phyloP scores from a whole-genome alignment of 1,140 invertebrate species.

The Mamestra configurata region DNA sequence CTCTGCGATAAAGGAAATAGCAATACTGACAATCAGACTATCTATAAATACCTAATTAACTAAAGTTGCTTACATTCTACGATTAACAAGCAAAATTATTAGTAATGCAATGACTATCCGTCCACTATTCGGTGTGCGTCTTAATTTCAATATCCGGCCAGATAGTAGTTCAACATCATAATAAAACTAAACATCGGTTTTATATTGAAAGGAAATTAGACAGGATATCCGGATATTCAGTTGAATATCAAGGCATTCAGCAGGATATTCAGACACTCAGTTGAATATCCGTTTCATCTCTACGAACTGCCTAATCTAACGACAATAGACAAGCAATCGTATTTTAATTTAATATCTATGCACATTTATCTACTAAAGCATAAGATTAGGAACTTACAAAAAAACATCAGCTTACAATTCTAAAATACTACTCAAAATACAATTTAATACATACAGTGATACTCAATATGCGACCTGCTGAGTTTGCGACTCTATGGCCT shows the following conservation, averaged over 20 bases:
- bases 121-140: no score
- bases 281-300: no score
- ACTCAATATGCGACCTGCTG: neutral
- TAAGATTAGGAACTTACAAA: neutral
- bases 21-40: neutral
- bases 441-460: neutral
- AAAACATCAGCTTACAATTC: neutral
- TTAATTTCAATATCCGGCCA: no score
- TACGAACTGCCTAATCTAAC: neutral
- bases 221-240: no score
- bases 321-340: neutral
- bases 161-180: no score
- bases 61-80: neutral
- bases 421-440: neutral
- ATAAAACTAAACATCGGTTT: no score
- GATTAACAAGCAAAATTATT: neutral
- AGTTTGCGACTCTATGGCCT: no score
- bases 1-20: neutral
- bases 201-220: no score
- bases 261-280: no score
- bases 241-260: no score
- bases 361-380: neutral
- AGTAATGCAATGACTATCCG: no score
- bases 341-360: neutral
- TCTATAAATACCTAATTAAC: neutral